Base-by-base conservation (phyloP, 2,888 invertebrate species). In the Empis stercorea region DNA sequence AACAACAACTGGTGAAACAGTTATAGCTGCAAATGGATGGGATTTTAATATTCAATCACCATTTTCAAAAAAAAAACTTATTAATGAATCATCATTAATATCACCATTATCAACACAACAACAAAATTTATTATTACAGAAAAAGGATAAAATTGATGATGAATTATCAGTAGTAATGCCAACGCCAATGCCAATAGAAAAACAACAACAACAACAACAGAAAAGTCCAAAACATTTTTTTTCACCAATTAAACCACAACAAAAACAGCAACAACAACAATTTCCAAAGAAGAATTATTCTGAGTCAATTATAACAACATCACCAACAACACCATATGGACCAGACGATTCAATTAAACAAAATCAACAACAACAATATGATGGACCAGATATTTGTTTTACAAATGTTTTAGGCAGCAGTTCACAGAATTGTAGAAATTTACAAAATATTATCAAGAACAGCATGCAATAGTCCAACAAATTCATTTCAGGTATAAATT, bases 151-250 rank as follows among this genome's bases (percentile, higher is more conserved):
- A 6, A 27, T 9, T 27, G 9, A 27, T 27, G 20, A 20, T n/a
- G n/a, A n/a, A n/a, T 41, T 42, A 10, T 51, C 48, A 2, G 48
- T 41, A 1, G 45, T 49, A 13, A 51, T 43, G 39, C 49, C 52
- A 32, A 48, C 49, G 0, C 46, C 51, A 15, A 47, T 48, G 34
- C 46, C 45, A 9, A 15, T n/a, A 11, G 20, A 13, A 48, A 39
- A 16, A 57, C 55, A 2, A 54, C 50, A 30, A 27, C n/a, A 45
- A 52, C 23, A 44, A 45, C 23, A 46, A 16, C 13, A 7, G 9
- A 59, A 59, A 45, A 62, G 60, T 49, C 68, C 67, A 1, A 71
- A 65, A 53, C 71, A 73, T 54, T 73, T 73, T 52, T 73, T 73
- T 55, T 66, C 72, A 17, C 73, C 72, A 14, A 59, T 70, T 9